Evolutionary conservation across 2,797 vertebrate species (phyloP).

Genomic region (Spinus olivaceus): DNA sequence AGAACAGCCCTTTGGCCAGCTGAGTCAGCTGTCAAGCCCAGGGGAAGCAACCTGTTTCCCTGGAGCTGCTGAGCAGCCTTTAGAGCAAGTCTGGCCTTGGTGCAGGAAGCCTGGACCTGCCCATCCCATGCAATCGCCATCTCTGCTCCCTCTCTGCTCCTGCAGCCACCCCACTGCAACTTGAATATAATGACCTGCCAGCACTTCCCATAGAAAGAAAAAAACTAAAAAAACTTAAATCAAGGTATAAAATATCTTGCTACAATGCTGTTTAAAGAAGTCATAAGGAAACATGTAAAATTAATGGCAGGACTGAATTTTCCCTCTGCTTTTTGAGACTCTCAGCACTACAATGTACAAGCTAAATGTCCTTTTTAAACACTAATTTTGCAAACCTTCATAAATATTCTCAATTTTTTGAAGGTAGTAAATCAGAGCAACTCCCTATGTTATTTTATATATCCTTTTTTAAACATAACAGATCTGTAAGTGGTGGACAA

Average conservation of each 20-base stretch:
- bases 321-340: neutral
- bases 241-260: neutral
- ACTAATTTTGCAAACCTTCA: neutral
- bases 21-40: accelerated
- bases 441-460: neutral
- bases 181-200: neutral
- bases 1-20: neutral
- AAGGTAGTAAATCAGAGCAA: neutral
- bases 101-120: accelerated
- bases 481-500: neutral
- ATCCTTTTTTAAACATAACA: neutral
- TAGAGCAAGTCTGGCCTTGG: accelerated
- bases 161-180: neutral
- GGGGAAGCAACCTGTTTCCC: neutral
- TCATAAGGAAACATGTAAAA: neutral
- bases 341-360: neutral
- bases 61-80: neutral
- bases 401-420: neutral
- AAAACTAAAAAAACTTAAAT: neutral
- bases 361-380: neutral
- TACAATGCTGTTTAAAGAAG: neutral
- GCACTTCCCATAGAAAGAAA: neutral
- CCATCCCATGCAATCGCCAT: accelerated
- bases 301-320: neutral
- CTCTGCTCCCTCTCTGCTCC: neutral